Base-by-base conservation (phyloP, 2,113 vertebrate genomes). In the Eubucco bourcierii region DNA sequence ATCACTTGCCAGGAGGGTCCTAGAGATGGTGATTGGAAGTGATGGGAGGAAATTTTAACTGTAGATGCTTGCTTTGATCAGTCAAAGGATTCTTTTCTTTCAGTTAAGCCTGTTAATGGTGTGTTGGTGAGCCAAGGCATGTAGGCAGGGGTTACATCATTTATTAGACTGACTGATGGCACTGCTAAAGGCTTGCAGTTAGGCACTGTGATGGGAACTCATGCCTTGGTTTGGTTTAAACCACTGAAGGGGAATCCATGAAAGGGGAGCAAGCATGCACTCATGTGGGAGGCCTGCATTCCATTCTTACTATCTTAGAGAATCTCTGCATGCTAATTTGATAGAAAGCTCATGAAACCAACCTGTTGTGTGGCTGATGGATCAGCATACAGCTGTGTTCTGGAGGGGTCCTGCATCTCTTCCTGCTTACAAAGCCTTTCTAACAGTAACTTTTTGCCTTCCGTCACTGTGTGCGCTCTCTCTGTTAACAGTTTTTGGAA, bases 341-440 rank as follows among this genome's bases (percentile, higher is more conserved):
- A 4, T 86, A 92, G 82, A 96, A 97, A 96, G 61, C 72, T 90
- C 64, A 61, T 61, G 12, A 88, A 89, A 95, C 96, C 96, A 97
- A 97, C 96, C 97, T 98, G 97, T 96, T 95, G 90, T 79, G 52
- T 46, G 72, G 84, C 65, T 84, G 96, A 84, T 65, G 94, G 84
- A 77, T 95, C 90, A 91, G 58, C 74, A 65, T 82, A 88, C 61
- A 84, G 59, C 63, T 95, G 95, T 68, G 82, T 93, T 87, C 93
- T 94, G 71, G 34, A 95, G 93, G 71, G 27, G 34, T 95, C 95
- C 78, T 90, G 91, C 44, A 76, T 93, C 86, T 96, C 97, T 78
- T 98, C 93, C 73, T 96, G 91, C 91, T 93, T 96, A 93, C 86
- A 97, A 75, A 97, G 95, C 83, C 82, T 91, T 87, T 95, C 94